phyloP scores from a whole-genome alignment of 2,113 vertebrate species.

The Vidua macroura region DNA sequence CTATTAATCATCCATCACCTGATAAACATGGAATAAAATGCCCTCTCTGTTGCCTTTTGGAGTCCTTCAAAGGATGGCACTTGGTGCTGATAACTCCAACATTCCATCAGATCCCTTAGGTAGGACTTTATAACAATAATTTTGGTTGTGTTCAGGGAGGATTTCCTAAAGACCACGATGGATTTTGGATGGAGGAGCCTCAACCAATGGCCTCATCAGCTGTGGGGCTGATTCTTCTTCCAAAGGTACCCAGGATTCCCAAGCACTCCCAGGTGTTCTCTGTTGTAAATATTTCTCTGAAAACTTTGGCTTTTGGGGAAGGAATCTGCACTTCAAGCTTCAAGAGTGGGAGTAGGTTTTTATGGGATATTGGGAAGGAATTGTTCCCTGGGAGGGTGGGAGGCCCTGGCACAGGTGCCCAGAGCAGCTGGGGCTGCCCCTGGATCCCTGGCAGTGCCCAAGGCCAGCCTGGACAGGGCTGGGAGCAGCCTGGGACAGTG shows the following conservation, averaged over 20 bases:
- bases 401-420: not conserved
- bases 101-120: not conserved
- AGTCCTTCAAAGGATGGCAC: not conserved
- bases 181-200: not conserved
- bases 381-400: fast-evolving
- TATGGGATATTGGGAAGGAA: not conserved
- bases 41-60: not conserved
- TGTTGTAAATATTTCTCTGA: not conserved
- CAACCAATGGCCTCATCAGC: not conserved
- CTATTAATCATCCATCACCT: conserved; percentile 59
- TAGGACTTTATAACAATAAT: not conserved
- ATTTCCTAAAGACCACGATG: not conserved
- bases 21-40: conserved; percentile 33
- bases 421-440: not conserved
- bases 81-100: not conserved
- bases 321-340: not conserved
- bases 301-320: not conserved
- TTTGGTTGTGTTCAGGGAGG: not conserved
- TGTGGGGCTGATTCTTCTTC: not conserved
- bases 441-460: not conserved
- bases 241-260: not conserved
- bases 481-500: not conserved
- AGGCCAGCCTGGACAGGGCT: not conserved
- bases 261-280: not conserved
- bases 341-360: not conserved